Conservation (phyloP, 92 coral and sea anemone species). For the Porites divaricata region DNA sequence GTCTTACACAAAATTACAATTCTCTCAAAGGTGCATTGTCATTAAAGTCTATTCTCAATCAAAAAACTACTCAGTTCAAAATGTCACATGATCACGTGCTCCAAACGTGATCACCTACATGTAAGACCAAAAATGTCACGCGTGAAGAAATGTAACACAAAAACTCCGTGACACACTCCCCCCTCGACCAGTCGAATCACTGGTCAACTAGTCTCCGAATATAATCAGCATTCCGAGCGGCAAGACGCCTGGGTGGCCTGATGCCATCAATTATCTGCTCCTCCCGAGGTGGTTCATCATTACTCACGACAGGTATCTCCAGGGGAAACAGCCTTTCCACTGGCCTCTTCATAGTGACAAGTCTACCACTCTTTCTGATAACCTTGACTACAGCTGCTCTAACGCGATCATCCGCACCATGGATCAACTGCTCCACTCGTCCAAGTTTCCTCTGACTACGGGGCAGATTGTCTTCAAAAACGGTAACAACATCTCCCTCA, state of each 20-base stretch:
- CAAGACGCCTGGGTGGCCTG: not conserved
- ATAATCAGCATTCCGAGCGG: slow-evolving; percentile 16
- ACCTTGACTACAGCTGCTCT: slow-evolving; percentile 40
- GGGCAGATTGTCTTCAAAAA: slow-evolving; percentile 44
- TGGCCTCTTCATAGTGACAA: slow-evolving; percentile 18
- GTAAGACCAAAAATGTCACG: not conserved
- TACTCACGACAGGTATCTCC: slow-evolving; percentile 12
- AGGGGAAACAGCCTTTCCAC: slow-evolving; percentile 40
- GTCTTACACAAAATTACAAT: too few relatives aligned
- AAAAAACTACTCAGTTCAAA: not conserved
- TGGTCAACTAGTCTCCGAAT: slow-evolving; percentile 8
- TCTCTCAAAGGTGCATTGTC: too few relatives aligned
- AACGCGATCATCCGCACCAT: slow-evolving; percentile 24
- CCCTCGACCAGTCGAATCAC: not conserved
- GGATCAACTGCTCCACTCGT: slow-evolving; percentile 38
- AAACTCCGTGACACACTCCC: not conserved
- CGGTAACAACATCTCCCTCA: slow-evolving; percentile 46
- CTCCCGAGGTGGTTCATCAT: not conserved
- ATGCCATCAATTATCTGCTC: not conserved
- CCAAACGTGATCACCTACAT: not conserved
- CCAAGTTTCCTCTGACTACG: slow-evolving; percentile 47
- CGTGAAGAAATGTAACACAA: too few relatives aligned
- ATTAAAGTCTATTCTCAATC: too few relatives aligned
- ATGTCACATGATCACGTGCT: not conserved
- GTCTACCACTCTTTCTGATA: slow-evolving; percentile 24